Conservation (phyloP, 2,888 invertebrate species). For the Uropetala carovei region DNA sequence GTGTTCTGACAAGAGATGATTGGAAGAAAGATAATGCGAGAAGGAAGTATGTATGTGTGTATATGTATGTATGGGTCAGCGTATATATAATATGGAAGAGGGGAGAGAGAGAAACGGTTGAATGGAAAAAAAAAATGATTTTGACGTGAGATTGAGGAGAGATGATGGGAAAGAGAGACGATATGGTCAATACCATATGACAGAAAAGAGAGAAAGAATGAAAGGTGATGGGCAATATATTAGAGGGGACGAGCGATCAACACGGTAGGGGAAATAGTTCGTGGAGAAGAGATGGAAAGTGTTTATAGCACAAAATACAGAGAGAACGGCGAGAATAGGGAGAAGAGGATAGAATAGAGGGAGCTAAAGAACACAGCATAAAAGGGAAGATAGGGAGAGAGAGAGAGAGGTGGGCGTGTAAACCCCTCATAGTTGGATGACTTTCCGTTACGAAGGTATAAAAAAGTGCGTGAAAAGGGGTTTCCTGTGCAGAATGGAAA, state of each 20-base stretch:
- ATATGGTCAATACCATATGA: background rate
- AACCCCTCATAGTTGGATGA: too few relatives aligned
- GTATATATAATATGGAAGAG: background rate
- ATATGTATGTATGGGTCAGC: too few relatives aligned
- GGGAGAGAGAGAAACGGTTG: background rate
- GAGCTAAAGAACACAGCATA: too few relatives aligned
- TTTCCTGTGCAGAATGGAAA: background rate
- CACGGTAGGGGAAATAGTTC: background rate
- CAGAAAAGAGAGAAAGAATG: background rate
- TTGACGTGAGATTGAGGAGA: background rate
- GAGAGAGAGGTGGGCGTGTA: too few relatives aligned
- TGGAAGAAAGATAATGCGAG: too few relatives aligned
- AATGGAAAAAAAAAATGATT: background rate
- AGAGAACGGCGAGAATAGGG: too few relatives aligned
- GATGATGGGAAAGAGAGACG: background rate
- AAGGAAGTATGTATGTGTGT: too few relatives aligned
- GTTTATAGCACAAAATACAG: too few relatives aligned
- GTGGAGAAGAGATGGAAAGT: background rate
- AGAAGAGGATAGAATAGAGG: too few relatives aligned
- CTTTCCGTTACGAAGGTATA: too few relatives aligned
- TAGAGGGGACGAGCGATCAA: background rate
- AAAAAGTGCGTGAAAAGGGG: background rate
- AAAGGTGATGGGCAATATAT: background rate
- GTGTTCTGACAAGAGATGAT: background rate
- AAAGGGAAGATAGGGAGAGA: too few relatives aligned